Evolutionary conservation across 2,888 invertebrate genomes (phyloP).

Genomic region (Noctua janthina): DNA sequence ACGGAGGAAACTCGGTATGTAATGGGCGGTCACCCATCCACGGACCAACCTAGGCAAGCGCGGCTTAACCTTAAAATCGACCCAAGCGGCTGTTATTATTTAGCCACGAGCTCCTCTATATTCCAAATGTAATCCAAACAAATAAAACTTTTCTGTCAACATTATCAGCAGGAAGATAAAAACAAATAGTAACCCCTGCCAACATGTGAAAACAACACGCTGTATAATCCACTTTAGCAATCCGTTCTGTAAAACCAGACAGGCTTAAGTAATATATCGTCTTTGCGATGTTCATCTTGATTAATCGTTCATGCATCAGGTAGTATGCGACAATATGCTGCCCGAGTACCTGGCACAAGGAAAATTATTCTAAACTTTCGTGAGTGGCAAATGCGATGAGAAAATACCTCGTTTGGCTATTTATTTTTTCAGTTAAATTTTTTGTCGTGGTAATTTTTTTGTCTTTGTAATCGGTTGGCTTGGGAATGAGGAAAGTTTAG

Average conservation of each 20-base stretch:
- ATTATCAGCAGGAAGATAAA: constrained; percentile 28
- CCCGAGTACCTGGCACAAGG: constrained; percentile 4
- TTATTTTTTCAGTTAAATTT: neutral
- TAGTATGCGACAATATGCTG: constrained; percentile 35
- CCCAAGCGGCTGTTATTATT: too few species aligned
- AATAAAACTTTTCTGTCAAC: constrained; percentile 19
- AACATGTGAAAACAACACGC: constrained; percentile 38
- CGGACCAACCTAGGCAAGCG: too few species aligned
- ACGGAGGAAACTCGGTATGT: too few species aligned
- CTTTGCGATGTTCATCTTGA: constrained; percentile 57
- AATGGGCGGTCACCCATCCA: too few species aligned
- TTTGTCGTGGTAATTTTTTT: neutral
- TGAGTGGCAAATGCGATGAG: neutral
- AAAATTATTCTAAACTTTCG: constrained; percentile 22
- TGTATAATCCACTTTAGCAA: constrained; percentile 53
- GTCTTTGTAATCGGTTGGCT: too few species aligned
- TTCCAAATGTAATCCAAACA: constrained; percentile 8
- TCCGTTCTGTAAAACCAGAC: constrained; percentile 60
- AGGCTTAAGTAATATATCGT: constrained; percentile 62
- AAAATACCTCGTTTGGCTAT: neutral
- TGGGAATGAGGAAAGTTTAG: neutral
- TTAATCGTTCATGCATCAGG: constrained; percentile 61
- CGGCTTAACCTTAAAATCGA: too few species aligned
- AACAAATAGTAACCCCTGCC: constrained; percentile 35
- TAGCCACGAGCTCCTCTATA: too few species aligned